These are phyloP conservation scores for Astropecten irregularis DNA, from an alignment of 53 echinoderm and acorn worm species.

Conservation along the genomic window DNA sequence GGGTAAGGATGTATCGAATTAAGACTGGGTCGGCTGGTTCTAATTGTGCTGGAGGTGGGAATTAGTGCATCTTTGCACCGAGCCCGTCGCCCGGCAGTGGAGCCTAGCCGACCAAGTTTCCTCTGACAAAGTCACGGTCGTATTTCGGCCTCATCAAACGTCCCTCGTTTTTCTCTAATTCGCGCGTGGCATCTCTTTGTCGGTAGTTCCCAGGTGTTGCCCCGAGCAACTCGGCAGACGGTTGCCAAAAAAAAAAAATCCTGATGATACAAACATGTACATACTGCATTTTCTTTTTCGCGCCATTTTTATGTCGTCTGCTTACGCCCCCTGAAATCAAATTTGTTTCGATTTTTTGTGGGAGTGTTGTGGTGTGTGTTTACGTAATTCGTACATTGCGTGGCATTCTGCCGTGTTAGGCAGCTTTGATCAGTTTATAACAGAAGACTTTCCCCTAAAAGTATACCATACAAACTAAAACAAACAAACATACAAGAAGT, in stretches of 20 bases:
- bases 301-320: conserved; percentile 33
- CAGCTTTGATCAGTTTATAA: conserved; percentile 13
- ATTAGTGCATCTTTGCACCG: background rate
- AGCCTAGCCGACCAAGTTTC: background rate
- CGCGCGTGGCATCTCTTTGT: conserved; percentile 29
- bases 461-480: no score
- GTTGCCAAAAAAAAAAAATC: background rate
- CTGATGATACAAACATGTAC: background rate
- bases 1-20: conserved; percentile 37
- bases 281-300: background rate
- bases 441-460: background rate
- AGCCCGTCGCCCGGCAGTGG: no score
- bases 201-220: conserved; percentile 34
- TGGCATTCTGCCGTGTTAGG: conserved; percentile 16
- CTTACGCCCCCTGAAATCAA: conserved; percentile 40
- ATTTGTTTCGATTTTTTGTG: conserved; percentile 48
- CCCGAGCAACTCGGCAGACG: conserved; percentile 17
- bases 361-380: background rate
- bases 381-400: conserved; percentile 45
- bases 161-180: background rate
- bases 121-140: conserved; percentile 31
- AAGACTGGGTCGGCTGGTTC: background rate
- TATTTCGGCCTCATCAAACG: conserved; percentile 38
- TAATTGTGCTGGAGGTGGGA: conserved; percentile 25
- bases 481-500: no score